Conservation (phyloP, 2,113 vertebrate genomes). For the Emberiza fucata region DNA sequence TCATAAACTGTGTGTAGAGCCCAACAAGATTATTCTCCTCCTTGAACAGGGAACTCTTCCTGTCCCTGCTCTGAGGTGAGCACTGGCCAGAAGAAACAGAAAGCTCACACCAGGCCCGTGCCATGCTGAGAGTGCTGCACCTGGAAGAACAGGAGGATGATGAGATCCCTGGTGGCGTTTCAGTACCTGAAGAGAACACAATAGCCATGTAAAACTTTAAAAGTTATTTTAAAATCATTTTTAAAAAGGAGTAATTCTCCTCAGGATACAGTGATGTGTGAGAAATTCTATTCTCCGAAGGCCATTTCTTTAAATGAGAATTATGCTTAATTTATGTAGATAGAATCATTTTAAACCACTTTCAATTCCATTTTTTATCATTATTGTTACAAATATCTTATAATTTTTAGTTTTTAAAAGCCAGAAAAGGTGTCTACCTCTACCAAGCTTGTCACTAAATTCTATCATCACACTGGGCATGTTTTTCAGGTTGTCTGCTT, state of each 20-base stretch:
- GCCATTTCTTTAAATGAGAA: background rate
- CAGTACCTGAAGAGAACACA: background rate
- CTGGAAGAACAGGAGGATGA: background rate
- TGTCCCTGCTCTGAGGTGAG: background rate
- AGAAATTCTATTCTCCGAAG: background rate
- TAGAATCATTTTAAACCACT: background rate
- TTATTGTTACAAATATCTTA: background rate
- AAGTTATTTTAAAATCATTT: background rate
- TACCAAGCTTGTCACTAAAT: background rate
- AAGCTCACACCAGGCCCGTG: background rate
- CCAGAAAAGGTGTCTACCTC: background rate
- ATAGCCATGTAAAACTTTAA: background rate
- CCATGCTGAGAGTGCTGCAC: fast-evolving
- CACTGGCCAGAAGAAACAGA: background rate
- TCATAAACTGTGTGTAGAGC: background rate
- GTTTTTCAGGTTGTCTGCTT: background rate
- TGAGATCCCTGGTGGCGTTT: background rate
- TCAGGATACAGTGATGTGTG: fast-evolving
- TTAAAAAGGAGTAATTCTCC: background rate
- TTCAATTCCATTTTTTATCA: background rate
- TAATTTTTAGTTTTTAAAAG: background rate
- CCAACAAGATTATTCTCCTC: background rate
- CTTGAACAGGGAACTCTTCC: background rate
- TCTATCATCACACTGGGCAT: background rate
- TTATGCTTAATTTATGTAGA: background rate